A percentile compares a stretch with the other conserved stretches of the same genome.
These are phyloP conservation scores for Clamator glandarius DNA, from an alignment of 2,797 vertebrate species.

Conservation along the genomic window DNA sequence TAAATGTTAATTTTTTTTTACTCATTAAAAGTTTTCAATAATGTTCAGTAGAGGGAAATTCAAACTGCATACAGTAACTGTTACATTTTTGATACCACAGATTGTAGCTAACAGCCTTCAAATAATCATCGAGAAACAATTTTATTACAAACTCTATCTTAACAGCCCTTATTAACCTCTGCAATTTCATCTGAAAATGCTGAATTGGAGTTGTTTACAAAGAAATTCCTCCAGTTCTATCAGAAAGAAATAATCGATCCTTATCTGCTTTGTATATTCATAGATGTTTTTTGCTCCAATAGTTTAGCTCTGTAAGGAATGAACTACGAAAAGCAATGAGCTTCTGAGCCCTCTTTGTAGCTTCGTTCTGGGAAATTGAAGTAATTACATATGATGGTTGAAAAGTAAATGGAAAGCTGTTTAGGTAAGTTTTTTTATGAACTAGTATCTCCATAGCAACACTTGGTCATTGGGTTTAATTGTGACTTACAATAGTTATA, in stretches of 20 bases:
- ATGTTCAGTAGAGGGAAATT: not conserved
- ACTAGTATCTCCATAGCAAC: slow-evolving; percentile 2
- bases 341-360: not conserved
- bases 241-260: not conserved
- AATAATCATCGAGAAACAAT: not conserved
- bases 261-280: not conserved
- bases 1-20: not conserved
- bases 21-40: not conserved
- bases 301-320: not conserved
- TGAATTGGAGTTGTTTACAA: not conserved
- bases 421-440: not conserved
- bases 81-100: not conserved
- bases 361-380: not conserved
- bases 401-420: not conserved
- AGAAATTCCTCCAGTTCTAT: not conserved
- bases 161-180: not conserved
- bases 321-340: not conserved
- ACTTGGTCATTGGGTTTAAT: not conserved
- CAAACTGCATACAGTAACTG: not conserved
- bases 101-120: not conserved
- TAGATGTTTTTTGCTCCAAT: not conserved
- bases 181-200: not conserved
- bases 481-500: not conserved
- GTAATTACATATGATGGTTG: not conserved
- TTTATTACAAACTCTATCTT: not conserved